Base-by-base conservation (phyloP, 2,888 invertebrate genomes). In the Himalopsyche kuldschensis region DNA sequence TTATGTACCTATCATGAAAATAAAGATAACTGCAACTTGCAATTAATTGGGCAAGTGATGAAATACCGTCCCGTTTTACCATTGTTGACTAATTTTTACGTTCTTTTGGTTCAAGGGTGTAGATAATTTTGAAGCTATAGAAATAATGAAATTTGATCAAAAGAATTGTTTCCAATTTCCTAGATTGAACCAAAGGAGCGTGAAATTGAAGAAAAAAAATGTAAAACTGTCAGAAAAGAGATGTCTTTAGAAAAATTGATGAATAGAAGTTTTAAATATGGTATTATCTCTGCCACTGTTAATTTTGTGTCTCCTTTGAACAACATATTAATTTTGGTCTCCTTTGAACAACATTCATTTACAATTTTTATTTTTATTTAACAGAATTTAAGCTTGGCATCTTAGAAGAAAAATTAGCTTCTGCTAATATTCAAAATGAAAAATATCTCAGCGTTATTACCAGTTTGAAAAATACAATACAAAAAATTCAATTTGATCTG, bases 161-260 rank as follows among this genome's bases (percentile, higher is more conserved):
- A 55, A 48, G n/a, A 48, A 20, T 55, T 55, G 24, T 87, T 85
- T 84, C n/a, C 81, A 83, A 86, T 87, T 76, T 79, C 88, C 88
- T 93, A 94, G 91, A 96, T 98, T 88, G 96, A 97, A 88, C 97
- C 97, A 0, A 93, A 95, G 87, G 97, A 97, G 88, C 93, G 94
- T 86, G 96, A 96, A 88, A 97, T 98, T 87, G 94, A 95, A 89
- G 95, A 95, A 87, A 95, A 96, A 90, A 95, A 96, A 87, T 93
- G 95, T 85, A 96, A 97, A 88, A 96, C 96, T 79, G 92, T 93
- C 78, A 95, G 95, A 89, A 95, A 97, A 95, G 97, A 97, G 89
- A 93, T 93, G 75, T 97, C 97, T 87, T 89, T 97, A 88, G 95
- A 96, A 88, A 94, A 93, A 87, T 93, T 97, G 85, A 94, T 96